Conservation (phyloP, 1,140 invertebrate genomes). For the Sinonovacula constricta region DNA sequence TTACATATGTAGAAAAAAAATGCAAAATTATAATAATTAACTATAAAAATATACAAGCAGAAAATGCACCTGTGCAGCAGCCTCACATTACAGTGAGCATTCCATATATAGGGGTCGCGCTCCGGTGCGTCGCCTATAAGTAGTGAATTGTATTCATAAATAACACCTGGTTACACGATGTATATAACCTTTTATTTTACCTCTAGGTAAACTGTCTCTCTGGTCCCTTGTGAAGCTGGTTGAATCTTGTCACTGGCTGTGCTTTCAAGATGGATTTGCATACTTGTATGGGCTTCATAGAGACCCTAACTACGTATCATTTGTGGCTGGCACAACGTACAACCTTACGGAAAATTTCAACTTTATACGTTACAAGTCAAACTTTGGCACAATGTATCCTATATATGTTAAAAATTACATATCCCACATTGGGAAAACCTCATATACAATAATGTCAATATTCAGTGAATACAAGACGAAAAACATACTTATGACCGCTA, state of each 20-base stretch:
- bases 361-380: not conserved
- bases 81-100: too few relatives aligned
- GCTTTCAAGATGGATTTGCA: constrained; percentile 6
- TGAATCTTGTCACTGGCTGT: constrained; percentile 5
- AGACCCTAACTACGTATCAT: constrained; percentile 19
- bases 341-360: constrained; percentile 18
- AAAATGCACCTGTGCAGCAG: too few relatives aligned
- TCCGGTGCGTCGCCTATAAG: too few relatives aligned
- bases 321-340: constrained; percentile 37
- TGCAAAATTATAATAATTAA: too few relatives aligned
- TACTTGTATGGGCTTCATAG: constrained; percentile 25
- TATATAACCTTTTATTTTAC: too few relatives aligned
- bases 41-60: too few relatives aligned
- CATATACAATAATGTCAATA: constrained; percentile 17
- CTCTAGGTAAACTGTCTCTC: constrained; percentile 29
- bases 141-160: too few relatives aligned
- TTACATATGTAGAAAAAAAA: too few relatives aligned
- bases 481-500: constrained; percentile 2
- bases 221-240: constrained; percentile 38
- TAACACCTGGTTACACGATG: too few relatives aligned
- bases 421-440: constrained; percentile 20
- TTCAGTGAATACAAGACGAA: not conserved
- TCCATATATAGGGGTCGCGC: too few relatives aligned
- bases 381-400: constrained; percentile 28
- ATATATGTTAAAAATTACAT: constrained; percentile 2